Evolutionary conservation across 2,888 invertebrate genomes (phyloP).

Genomic region (Caenorhabditis sulstoni): DNA sequence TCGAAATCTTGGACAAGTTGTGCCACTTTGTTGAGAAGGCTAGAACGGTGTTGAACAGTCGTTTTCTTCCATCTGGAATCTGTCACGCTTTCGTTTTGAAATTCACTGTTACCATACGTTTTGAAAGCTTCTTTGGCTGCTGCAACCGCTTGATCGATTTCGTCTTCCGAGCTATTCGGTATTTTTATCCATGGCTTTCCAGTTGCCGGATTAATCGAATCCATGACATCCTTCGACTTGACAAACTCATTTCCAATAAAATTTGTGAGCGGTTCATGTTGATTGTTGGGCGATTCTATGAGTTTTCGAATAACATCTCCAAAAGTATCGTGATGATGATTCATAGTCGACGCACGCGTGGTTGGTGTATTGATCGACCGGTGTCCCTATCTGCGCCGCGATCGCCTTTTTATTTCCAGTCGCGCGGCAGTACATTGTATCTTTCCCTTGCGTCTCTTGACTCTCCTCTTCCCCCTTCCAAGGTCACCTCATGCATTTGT

Average conservation of each 20-base stretch:
- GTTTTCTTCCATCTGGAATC: conserved; percentile 82
- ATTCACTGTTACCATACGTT: conserved; percentile 80
- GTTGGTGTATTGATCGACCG: not conserved
- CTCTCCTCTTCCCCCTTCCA: conserved; percentile 11
- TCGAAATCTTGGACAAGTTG: conserved; percentile 82
- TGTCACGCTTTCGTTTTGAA: conserved; percentile 2
- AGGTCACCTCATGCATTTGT: conserved; percentile 26
- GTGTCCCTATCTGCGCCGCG: conserved; percentile 25
- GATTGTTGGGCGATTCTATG: conserved; percentile 44
- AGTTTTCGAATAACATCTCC: conserved; percentile 48
- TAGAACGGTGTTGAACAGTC: conserved; percentile 81
- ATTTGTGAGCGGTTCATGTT: conserved; percentile 65
- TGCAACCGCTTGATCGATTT: conserved; percentile 81
- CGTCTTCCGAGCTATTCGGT: conserved; percentile 81
- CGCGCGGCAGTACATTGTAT: conserved; percentile 19
- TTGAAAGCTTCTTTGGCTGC: conserved; percentile 83
- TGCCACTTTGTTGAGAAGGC: conserved; percentile 82
- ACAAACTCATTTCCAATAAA: conserved; percentile 69
- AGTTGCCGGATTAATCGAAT: conserved; percentile 68
- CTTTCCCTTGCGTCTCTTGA: not conserved
- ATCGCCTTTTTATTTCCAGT: conserved; percentile 22
- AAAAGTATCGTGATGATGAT: conserved; percentile 27
- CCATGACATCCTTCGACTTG: conserved; percentile 52
- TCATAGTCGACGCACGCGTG: conserved; percentile 10
- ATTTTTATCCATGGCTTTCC: conserved; percentile 78